A percentile compares a stretch with the other conserved stretches of the same genome.
Conservation (phyloP, 2,113 vertebrate genomes). For the Prinia subflava region DNA sequence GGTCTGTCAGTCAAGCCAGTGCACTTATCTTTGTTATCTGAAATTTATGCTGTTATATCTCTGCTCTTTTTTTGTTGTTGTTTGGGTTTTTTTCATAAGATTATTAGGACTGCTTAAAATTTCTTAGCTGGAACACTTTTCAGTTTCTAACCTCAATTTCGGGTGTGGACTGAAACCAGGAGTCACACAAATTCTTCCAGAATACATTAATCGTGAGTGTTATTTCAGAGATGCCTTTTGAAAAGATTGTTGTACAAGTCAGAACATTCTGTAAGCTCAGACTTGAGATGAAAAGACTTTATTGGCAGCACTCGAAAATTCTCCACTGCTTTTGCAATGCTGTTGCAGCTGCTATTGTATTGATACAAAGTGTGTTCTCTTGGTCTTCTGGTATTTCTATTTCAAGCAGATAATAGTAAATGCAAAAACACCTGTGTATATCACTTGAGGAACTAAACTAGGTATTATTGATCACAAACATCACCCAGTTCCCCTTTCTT, state of each 20-base stretch:
- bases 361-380: neutral
- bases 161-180: neutral
- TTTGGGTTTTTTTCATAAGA: neutral
- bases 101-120: neutral
- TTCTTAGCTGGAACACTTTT: neutral
- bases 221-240: neutral
- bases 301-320: neutral
- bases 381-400: neutral
- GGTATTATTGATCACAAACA: neutral
- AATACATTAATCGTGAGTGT: neutral
- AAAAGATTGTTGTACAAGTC: neutral
- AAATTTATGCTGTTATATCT: neutral
- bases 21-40: neutral
- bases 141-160: neutral
- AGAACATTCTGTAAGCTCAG: neutral
- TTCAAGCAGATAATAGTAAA: neutral
- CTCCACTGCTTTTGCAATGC: neutral
- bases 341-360: neutral
- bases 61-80: neutral
- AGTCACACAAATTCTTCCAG: neutral
- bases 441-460: neutral
- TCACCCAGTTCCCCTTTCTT: fast-evolving
- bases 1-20: neutral
- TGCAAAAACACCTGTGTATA: neutral
- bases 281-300: neutral